A percentile compares a stretch with the other conserved stretches of the same genome.
Conservation (phyloP, 2,797 vertebrate genomes). For the Leptatherina wallacei region DNA sequence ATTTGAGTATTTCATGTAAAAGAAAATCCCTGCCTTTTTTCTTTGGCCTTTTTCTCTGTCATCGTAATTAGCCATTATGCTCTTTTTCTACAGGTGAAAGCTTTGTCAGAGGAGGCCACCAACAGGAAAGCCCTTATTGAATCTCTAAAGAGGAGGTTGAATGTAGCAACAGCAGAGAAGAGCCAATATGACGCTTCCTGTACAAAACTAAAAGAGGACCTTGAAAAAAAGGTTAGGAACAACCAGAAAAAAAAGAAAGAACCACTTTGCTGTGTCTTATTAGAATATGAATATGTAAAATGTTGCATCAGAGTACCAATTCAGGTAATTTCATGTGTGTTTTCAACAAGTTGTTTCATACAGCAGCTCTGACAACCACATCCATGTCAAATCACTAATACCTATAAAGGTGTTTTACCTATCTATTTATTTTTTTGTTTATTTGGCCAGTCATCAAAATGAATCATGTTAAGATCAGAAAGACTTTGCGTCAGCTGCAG, state of each 20-base stretch:
- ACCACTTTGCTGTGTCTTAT: neutral
- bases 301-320: neutral
- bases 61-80: neutral
- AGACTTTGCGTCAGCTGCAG: neutral
- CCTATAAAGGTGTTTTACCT: neutral
- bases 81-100: slow-evolving; percentile 81
- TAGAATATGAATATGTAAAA: neutral
- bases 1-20: neutral
- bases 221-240: slow-evolving; percentile 87
- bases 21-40: neutral
- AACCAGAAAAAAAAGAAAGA: neutral
- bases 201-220: slow-evolving; percentile 85
- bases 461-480: neutral
- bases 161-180: slow-evolving; percentile 86
- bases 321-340: neutral
- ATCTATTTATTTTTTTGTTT: neutral
- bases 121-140: slow-evolving; percentile 89
- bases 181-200: slow-evolving; percentile 85
- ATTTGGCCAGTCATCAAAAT: neutral
- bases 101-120: slow-evolving; percentile 87
- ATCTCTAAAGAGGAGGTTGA: slow-evolving; percentile 89
- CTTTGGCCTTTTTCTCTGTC: neutral
- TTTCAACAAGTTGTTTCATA: neutral
- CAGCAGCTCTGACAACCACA: neutral
- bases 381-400: neutral